Percentiles rank a stretch among this genome's conserved stretches.
Evolutionary conservation across 1,140 invertebrate species (phyloP).

Genomic region (Odontomachus brunneus): DNA sequence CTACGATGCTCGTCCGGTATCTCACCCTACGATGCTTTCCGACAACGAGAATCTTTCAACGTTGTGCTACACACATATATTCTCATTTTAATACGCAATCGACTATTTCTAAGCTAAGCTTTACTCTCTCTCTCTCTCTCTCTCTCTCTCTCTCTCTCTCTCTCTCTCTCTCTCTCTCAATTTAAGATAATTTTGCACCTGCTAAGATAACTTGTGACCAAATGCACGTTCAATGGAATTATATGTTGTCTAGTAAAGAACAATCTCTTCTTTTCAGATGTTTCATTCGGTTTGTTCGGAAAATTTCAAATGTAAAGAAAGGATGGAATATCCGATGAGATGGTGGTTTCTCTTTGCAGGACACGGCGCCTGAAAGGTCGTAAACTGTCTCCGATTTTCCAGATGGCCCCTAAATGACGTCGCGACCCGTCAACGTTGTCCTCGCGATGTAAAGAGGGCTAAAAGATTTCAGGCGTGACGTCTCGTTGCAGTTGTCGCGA

Average conservation of each 20-base stretch:
- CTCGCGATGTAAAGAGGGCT: constrained; percentile 32
- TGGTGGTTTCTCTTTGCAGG: constrained; percentile 77
- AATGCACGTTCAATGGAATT: too few species aligned
- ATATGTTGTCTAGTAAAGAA: neutral
- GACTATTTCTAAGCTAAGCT: too few species aligned
- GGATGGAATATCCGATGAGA: constrained; percentile 62
- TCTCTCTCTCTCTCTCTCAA: too few species aligned
- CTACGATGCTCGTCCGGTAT: constrained; percentile 36
- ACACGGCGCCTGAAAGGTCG: constrained; percentile 76
- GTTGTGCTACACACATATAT: too few species aligned
- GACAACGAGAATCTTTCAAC: too few species aligned
- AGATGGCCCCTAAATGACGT: constrained; percentile 78
- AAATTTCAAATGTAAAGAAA: constrained; percentile 28
- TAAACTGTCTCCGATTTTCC: constrained; percentile 82
- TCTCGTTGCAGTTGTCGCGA: constrained; percentile 15
- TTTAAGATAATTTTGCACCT: too few species aligned
- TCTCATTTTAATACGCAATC: too few species aligned
- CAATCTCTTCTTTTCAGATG: neutral
- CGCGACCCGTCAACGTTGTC: constrained; percentile 60
- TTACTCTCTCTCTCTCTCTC: too few species aligned
- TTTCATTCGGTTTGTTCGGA: constrained; percentile 10
- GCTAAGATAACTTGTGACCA: too few species aligned
- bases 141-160: too few species aligned
- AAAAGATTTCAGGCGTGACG: neutral
- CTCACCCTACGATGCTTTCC: neutral